Conservation (phyloP, 1,140 invertebrate species). For the Zaprionus vittiger region DNA sequence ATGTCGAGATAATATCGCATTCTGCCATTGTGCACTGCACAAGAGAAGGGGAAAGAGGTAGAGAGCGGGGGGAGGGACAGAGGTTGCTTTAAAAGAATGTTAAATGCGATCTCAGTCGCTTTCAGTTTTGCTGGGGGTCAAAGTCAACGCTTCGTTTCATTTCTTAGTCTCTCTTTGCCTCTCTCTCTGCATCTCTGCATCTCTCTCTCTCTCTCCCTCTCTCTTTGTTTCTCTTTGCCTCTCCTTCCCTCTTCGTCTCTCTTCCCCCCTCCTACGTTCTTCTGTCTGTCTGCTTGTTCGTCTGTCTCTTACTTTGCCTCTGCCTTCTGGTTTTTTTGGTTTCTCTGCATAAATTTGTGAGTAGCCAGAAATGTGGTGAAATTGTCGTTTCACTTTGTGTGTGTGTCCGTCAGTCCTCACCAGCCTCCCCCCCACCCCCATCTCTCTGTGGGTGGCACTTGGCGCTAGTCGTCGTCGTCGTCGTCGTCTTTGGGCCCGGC, state of each 20-base stretch:
- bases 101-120: not conserved
- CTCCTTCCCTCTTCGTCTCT: not conserved
- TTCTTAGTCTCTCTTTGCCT: slow-evolving; percentile 1
- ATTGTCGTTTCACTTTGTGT: slow-evolving; percentile 34
- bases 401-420: not conserved
- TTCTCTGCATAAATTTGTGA: slow-evolving; percentile 64
- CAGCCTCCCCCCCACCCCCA: not conserved
- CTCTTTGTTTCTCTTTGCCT: not conserved
- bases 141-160: slow-evolving; percentile 28
- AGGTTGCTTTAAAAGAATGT: slow-evolving; percentile 6
- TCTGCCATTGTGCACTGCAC: slow-evolving; percentile 42
- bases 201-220: no score
- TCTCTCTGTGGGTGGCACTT: slow-evolving; percentile 7
- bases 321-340: slow-evolving; percentile 56
- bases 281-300: no score
- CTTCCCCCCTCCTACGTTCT: not conserved
- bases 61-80: not conserved
- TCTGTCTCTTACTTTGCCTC: slow-evolving; percentile 1
- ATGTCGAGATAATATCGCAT: slow-evolving; percentile 77
- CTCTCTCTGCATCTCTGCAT: not conserved
- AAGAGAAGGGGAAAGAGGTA: not conserved
- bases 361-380: slow-evolving; percentile 49
- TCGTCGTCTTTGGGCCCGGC: slow-evolving; percentile 57
- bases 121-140: slow-evolving; percentile 33
- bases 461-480: slow-evolving; percentile 55